phyloP scores from a whole-genome alignment of 2,797 vertebrate species.

The Pitangus sulphuratus region DNA sequence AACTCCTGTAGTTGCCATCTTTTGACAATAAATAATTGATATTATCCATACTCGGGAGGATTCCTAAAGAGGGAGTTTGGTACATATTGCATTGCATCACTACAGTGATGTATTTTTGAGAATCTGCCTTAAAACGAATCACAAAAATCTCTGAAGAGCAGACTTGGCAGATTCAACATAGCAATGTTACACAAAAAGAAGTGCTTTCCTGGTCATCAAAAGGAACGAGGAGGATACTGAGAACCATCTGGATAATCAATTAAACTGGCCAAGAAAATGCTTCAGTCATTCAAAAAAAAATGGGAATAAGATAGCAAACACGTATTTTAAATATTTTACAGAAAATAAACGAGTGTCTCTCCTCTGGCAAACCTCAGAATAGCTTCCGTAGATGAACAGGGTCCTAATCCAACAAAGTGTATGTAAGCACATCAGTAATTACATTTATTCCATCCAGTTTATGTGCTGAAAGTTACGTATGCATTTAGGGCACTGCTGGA shows the following conservation, averaged over 20 bases:
- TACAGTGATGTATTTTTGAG: neutral
- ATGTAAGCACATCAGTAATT: neutral
- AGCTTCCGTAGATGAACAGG: neutral
- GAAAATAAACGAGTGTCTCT: neutral
- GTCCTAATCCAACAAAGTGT: neutral
- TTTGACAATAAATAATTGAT: neutral
- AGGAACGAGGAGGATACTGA: neutral
- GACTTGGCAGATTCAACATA: neutral
- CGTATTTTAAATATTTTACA: neutral
- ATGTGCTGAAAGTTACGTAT: neutral
- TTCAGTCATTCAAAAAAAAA: neutral
- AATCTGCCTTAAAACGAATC: neutral
- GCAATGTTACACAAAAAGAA: neutral
- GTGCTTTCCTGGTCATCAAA: neutral
- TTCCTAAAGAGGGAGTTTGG: neutral
- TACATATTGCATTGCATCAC: neutral
- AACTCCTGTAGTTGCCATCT: neutral
- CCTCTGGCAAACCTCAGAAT: neutral
- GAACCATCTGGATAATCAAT: neutral
- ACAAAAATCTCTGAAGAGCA: neutral
- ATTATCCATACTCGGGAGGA: neutral
- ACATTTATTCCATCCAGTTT: neutral
- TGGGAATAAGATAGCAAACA: neutral
- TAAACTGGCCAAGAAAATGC: conserved; percentile 1
- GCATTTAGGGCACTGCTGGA: neutral